phyloP scores from a whole-genome alignment of 2,113 vertebrate genomes.

The Herpetotheres cachinnans region DNA sequence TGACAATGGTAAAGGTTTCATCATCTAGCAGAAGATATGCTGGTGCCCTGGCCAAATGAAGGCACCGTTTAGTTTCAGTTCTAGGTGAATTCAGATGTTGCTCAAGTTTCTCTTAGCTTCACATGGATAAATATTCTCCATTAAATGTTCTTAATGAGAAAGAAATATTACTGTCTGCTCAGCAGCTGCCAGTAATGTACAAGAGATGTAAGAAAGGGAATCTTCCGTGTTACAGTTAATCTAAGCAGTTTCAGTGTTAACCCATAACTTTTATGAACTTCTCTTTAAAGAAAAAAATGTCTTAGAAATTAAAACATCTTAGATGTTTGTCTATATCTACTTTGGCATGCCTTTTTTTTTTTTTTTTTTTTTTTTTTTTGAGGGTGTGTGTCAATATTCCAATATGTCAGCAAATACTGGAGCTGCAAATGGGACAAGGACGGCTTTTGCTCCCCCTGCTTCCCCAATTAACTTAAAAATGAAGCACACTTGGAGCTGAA shows the following conservation, averaged over 20 bases:
- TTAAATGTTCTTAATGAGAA: background rate
- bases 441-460: fast-evolving
- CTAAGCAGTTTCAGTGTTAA: background rate
- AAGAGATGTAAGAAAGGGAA: background rate
- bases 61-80: background rate
- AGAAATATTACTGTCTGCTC: background rate
- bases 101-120: background rate
- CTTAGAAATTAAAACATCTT: background rate
- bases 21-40: background rate
- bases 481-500: background rate
- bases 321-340: background rate
- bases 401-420: background rate
- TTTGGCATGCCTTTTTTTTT: background rate
- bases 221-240: background rate
- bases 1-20: conserved; percentile 30
- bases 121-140: background rate
- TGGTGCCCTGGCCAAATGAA: background rate
- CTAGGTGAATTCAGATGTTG: background rate
- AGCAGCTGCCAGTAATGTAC: background rate
- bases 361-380: background rate
- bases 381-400: background rate
- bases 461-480: background rate
- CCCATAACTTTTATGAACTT: background rate
- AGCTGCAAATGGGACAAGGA: background rate
- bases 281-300: background rate